A percentile compares a stretch with the other conserved stretches of the same genome.
Evolutionary conservation across 2,113 vertebrate genomes (phyloP).

Genomic region (Nymphicus hollandicus): DNA sequence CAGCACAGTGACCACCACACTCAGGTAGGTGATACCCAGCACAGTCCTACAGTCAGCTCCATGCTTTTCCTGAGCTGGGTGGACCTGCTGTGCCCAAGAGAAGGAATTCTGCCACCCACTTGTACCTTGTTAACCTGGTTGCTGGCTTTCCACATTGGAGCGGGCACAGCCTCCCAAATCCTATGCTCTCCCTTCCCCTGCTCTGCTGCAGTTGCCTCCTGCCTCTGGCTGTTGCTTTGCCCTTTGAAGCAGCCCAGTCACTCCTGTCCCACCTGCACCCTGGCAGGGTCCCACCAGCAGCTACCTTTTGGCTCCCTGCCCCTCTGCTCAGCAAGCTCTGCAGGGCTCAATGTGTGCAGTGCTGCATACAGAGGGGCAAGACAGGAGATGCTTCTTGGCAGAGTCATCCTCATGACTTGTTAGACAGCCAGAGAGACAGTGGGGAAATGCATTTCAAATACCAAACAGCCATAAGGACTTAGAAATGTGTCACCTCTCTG

Average conservation of each 20-base stretch:
- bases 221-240: neutral
- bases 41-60: neutral
- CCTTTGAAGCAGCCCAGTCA: neutral
- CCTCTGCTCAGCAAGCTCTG: neutral
- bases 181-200: neutral
- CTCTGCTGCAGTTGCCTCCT: neutral
- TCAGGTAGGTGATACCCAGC: neutral
- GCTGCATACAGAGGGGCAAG: neutral
- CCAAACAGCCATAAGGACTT: neutral
- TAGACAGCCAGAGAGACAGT: neutral
- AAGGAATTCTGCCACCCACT: too few relatives aligned
- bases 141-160: neutral
- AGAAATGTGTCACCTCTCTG: neutral
- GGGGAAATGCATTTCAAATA: neutral
- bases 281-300: neutral
- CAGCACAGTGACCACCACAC: neutral
- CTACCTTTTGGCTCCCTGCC: neutral
- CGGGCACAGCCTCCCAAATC: neutral
- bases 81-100: neutral
- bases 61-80: neutral
- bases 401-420: neutral
- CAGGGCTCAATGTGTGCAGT: fast-evolving
- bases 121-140: neutral
- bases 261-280: neutral
- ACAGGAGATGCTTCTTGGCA: neutral